These are phyloP conservation scores for Phoronis australis DNA, from an alignment of 2,888 invertebrate species.

Conservation along the genomic window DNA sequence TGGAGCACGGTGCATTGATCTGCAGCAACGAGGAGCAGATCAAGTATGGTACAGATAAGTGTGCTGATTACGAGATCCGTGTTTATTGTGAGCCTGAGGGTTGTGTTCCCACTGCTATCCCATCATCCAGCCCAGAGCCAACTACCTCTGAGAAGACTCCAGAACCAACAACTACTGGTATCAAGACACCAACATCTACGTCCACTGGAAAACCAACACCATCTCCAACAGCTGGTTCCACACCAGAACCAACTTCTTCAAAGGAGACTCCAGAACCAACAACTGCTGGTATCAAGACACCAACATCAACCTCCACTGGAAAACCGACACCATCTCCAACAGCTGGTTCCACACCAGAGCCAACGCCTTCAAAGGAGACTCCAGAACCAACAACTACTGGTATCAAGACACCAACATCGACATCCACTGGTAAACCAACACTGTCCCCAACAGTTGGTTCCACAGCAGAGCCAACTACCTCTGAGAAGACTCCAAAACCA, in stretches of 20 bases:
- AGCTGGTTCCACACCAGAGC: background rate
- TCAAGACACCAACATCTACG: background rate
- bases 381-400: background rate
- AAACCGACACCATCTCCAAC: background rate
- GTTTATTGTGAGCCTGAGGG: constrained; percentile 18
- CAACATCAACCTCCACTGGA: background rate
- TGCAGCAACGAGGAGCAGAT: constrained; percentile 13
- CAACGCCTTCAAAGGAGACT: background rate
- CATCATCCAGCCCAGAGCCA: no score
- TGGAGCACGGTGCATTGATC: constrained; percentile 14
- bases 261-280: constrained; percentile 1
- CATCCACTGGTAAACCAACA: background rate
- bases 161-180: background rate
- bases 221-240: background rate
- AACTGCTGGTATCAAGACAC: background rate
- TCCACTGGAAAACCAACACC: background rate
- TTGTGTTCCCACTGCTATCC: background rate
- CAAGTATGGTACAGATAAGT: constrained; percentile 3
- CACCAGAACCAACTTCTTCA: background rate
- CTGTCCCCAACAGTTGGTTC: background rate
- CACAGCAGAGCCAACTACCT: background rate
- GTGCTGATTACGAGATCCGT: constrained; percentile 19
- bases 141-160: background rate
- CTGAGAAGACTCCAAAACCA: background rate
- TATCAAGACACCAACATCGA: background rate